Evolutionary conservation across 2,113 vertebrate genomes (phyloP), one percentile per base, ranked within the genome.

Genomic region (Gadus chalcogrammus): DNA sequence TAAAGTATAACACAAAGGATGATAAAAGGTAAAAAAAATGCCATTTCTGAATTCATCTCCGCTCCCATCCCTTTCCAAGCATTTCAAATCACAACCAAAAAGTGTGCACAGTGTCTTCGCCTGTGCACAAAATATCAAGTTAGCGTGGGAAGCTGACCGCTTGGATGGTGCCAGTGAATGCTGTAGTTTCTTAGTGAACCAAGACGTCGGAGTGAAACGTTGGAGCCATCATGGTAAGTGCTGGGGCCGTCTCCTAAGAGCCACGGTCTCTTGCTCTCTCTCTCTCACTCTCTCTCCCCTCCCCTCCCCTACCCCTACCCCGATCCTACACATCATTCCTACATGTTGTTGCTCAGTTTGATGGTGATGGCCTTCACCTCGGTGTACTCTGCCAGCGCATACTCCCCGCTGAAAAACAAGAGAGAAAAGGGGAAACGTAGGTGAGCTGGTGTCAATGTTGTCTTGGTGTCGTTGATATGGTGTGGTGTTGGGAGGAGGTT

Each of bases 281-380:
- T 1, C 56, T 42, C 38, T 35, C 28, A 3, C 53, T 55, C 53
- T 55, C 56, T 59, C 56, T 59, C 56, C 12, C 56, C 17, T n/a
- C 17, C 18, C 17, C 7, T 15, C 18, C 58, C 15, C 58, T 59
- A 7, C 72, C 76, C 59, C 66, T 9, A 11, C 42, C 42, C 42
- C 42, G 6, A 48, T 2, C 42, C 42, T 97, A 48, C 42, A 9
- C 42, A 48, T 48, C 42, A 48, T 48, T 9, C 9, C 42, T 92
- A 97, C 61, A 86, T 86, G 77, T 92, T 94, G 89, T 94, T 91
- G 2, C 89, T 91, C 16, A 99, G 90, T 89, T 97, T 98, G 82
- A 99, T 95, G 74, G 95, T 99, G 85, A 98, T 92, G 0, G 96
- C 94, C 88, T 99, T 95, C 80, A 98, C 96, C 81, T 98, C 97